phyloP scores from a whole-genome alignment of 2,113 vertebrate species.

The Actenoides lindsayi region DNA sequence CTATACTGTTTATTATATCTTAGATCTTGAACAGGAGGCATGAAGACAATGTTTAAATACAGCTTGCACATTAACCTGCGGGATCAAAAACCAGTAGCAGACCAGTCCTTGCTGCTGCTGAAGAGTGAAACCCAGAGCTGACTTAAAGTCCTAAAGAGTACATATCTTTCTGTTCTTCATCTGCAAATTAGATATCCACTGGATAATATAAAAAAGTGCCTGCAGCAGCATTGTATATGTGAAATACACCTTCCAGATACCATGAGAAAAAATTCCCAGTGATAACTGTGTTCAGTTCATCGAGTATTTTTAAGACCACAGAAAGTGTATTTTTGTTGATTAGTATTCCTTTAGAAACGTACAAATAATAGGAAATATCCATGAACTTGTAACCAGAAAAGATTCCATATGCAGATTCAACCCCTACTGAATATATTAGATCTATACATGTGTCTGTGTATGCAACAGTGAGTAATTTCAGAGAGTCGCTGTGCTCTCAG shows the following conservation, averaged over 20 bases:
- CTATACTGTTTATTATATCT: not conserved
- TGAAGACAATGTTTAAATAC: not conserved
- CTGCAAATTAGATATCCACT: not conserved
- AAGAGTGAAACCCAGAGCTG: not conserved
- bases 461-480: not conserved
- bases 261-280: not conserved
- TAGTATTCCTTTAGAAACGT: not conserved
- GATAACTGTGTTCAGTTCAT: not conserved
- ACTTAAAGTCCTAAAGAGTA: not conserved
- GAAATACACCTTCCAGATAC: not conserved
- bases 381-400: not conserved
- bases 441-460: not conserved
- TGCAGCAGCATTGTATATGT: not conserved
- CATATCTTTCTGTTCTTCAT: not conserved
- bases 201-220: not conserved
- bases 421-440: not conserved
- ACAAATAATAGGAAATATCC: not conserved
- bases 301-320: not conserved
- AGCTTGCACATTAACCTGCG: not conserved
- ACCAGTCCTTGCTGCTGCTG: not conserved
- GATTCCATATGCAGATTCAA: not conserved
- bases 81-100: not conserved
- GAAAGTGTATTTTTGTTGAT: not conserved
- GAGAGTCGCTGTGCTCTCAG: not conserved
- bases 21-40: not conserved